phyloP scores from a whole-genome alignment of 1,140 invertebrate species.

The Atta cephalotes region DNA sequence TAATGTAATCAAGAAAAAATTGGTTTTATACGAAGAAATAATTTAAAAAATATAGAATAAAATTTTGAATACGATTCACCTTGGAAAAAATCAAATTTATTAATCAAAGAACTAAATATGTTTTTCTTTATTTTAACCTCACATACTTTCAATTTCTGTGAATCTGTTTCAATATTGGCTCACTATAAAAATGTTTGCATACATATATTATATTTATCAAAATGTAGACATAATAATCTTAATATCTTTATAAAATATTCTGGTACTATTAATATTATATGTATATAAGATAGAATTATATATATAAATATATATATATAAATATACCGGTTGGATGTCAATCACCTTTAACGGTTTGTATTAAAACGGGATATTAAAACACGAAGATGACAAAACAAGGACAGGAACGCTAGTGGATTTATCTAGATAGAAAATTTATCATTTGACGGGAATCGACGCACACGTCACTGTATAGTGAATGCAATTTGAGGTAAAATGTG shows the following conservation, averaged over 20 bases:
- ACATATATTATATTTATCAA: neutral
- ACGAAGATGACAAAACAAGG: neutral
- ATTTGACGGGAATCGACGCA: slow-evolving; percentile 19
- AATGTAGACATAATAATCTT: neutral
- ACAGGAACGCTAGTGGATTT: neutral
- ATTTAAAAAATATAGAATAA: neutral
- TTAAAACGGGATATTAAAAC: neutral
- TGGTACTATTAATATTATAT: neutral
- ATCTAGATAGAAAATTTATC: slow-evolving; percentile 12
- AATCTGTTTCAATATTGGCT: neutral
- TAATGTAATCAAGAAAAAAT: neutral
- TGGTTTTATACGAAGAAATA: neutral
- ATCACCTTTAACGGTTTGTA: neutral
- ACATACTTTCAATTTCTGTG: neutral
- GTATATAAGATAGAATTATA: too few relatives aligned
- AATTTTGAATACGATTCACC: neutral
- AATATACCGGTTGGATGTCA: too few relatives aligned
- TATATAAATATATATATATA: too few relatives aligned
- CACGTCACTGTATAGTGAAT: slow-evolving; percentile 29
- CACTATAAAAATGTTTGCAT: neutral
- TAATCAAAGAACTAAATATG: neutral
- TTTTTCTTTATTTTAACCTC: neutral
- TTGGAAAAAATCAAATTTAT: neutral
- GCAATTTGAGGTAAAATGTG: slow-evolving; percentile 63
- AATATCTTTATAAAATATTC: neutral